Conservation (phyloP, 37 sponge, comb jelly and placozoan species). For the Ephydatia muelleri region DNA sequence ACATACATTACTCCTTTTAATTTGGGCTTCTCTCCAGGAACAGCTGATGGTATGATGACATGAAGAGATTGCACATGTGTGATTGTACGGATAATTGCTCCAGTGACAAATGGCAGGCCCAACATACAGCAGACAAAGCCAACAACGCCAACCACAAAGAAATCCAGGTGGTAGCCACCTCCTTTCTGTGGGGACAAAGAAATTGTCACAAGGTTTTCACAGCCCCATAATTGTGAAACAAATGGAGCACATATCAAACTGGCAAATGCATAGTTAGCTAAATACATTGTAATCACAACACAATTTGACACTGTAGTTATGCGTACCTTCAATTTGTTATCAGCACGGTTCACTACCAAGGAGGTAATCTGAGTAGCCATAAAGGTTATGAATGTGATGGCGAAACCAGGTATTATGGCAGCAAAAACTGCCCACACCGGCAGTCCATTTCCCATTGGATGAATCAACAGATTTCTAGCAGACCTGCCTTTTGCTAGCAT, state of each 20-base stretch:
- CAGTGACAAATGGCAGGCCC: constrained; percentile 92
- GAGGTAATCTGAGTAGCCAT: constrained; percentile 85
- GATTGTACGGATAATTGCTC: constrained; percentile 82
- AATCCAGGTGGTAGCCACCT: constrained; percentile 90
- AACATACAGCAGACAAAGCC: constrained; percentile 69
- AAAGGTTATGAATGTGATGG: constrained; percentile 67
- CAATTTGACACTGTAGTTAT: neutral
- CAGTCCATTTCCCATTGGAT: constrained; percentile 33
- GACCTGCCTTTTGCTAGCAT: neutral
- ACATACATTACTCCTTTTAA: constrained; percentile 80
- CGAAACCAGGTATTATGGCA: constrained; percentile 72
- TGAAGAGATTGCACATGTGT: constrained; percentile 78
- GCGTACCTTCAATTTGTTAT: constrained; percentile 75
- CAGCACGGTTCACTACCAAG: constrained; percentile 77
- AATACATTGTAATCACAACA: neutral
- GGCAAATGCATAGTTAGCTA: neutral
- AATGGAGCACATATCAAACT: neutral
- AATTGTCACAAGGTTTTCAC: neutral
- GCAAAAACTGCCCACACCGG: constrained; percentile 69
- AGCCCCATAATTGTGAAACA: neutral
- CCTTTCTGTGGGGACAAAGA: constrained; percentile 65
- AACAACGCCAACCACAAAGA: constrained; percentile 70
- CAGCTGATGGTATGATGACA: constrained; percentile 39
- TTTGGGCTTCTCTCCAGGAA: constrained; percentile 86
- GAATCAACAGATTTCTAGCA: neutral